A percentile compares a stretch with the other conserved stretches of the same genome.
phyloP scores from a whole-genome alignment of 2,113 vertebrate genomes.

The Danio rerio region DNA sequence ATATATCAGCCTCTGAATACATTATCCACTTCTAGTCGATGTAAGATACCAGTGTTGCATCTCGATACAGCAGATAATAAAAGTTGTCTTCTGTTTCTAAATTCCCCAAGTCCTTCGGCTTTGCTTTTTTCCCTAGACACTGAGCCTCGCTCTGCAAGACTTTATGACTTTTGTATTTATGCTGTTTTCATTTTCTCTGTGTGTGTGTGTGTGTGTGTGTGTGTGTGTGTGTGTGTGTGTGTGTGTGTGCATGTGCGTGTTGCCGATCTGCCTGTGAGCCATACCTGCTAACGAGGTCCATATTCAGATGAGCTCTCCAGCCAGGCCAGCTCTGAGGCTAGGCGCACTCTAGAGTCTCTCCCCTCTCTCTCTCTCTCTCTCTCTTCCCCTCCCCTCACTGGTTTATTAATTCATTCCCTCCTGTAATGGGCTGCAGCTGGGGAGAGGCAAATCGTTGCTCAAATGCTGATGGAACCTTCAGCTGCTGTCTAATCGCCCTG shows the following conservation, averaged over 20 bases:
- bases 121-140: slow-evolving; percentile 2
- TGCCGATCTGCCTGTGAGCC: slow-evolving; percentile 38
- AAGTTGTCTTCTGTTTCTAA: slow-evolving; percentile 14
- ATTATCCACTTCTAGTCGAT: not conserved
- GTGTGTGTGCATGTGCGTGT: slow-evolving; percentile 22
- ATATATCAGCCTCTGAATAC: not conserved
- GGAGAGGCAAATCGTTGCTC: slow-evolving; percentile 46
- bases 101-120: slow-evolving; percentile 24
- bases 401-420: slow-evolving; percentile 66
- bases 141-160: not conserved
- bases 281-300: slow-evolving; percentile 43
- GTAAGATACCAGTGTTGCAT: slow-evolving; percentile 5
- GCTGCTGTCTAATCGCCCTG: slow-evolving; percentile 61
- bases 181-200: not conserved
- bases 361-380: slow-evolving; percentile 9
- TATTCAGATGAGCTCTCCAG: slow-evolving; percentile 44
- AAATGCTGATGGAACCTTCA: slow-evolving; percentile 54
- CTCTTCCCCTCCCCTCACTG: slow-evolving; percentile 42
- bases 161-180: slow-evolving; percentile 24
- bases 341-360: not conserved
- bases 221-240: slow-evolving; percentile 25
- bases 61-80: slow-evolving; percentile 14
- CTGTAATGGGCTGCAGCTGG: slow-evolving; percentile 63
- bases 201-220: slow-evolving; percentile 29
- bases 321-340: slow-evolving; percentile 27